These are phyloP conservation scores for Tychaedon coryphoeus DNA, from an alignment of 2,113 vertebrate species.

Conservation along the genomic window DNA sequence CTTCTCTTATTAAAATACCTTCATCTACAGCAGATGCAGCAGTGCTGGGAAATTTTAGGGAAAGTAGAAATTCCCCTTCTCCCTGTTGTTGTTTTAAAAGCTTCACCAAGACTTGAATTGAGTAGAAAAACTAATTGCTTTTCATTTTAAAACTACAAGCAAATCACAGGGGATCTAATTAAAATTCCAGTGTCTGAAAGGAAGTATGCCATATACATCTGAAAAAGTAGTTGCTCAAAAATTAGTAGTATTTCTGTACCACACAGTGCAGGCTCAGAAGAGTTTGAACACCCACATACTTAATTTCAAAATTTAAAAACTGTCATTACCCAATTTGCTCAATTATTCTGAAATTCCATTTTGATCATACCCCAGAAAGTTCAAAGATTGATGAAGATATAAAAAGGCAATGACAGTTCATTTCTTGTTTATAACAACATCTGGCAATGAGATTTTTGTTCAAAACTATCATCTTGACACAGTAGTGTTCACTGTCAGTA, in stretches of 20 bases:
- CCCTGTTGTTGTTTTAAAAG: constrained; percentile 66
- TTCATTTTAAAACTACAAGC: constrained; percentile 49
- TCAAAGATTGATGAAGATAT: not conserved
- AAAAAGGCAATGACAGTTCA: not conserved
- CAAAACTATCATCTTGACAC: not conserved
- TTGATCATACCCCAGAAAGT: not conserved
- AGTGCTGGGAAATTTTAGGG: constrained; percentile 36
- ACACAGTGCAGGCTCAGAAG: not conserved
- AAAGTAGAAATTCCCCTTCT: constrained; percentile 53
- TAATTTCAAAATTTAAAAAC: constrained; percentile 21
- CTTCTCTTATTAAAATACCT: constrained; percentile 47
- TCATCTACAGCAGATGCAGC: not conserved
- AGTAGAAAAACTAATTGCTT: constrained; percentile 58
- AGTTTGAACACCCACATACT: not conserved
- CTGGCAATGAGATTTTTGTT: not conserved
- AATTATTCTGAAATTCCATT: constrained; percentile 1
- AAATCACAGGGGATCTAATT: constrained; percentile 57
- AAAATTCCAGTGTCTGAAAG: constrained; percentile 59
- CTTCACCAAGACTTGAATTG: constrained; percentile 36
- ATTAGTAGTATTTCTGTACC: not conserved
- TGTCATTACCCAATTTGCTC: constrained; percentile 39
- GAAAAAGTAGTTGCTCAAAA: constrained; percentile 28
- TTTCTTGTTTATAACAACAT: not conserved
- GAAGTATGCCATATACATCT: constrained; percentile 34
- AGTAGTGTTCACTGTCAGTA: not conserved